Base-by-base conservation (phyloP, 2,888 invertebrate genomes). In the Gasteruption jaculator region DNA sequence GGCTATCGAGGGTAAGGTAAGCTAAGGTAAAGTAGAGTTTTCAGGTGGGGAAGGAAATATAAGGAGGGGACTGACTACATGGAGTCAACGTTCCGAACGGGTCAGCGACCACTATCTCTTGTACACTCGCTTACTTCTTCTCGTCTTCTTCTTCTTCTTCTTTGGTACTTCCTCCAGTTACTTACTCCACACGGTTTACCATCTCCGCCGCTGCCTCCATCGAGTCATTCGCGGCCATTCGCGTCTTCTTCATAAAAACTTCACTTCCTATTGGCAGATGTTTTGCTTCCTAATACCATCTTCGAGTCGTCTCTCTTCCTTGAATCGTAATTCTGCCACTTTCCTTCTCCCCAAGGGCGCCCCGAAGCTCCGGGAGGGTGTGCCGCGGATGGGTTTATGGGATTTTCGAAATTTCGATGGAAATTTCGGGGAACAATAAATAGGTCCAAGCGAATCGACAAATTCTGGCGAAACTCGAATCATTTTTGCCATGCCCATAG, bases 41-140 rank as follows among this genome's bases (percentile, higher is more conserved):
- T 52, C 53, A 49, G 54, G 54, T 48, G 51, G 47, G 52, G 57
- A 56, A 58, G 55, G 54, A 61, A 60, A 62, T 60, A 53, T 53
- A 60, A 58, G 61, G 65, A 60, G 63, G 65, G 63, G 63, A 63
- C 55, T 60, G 67, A 60, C 67, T 67, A 61, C 63, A 60, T 60
- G 66, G 64, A 68, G 69, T 69, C 69, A 69, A 69, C 67, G 69
- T 68, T 69, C 68, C 68, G 64, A 63, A 57, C 63, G 62, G 69
- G 69, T 69, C 69, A 69, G 67, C 68, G 69, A 69, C 68, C 68
- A 67, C 61, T 56, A 60, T 60, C 60, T 61, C 56, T 53, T 53
- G 50, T 50, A 59, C 57, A 49, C 53, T 54, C 49, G 47, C 54
- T 57, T 49, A 58, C 55, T 54, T 48, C 46, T 47, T 46, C 50